phyloP scores from a whole-genome alignment of 2,888 invertebrate genomes.

The Dorcus hopei region DNA sequence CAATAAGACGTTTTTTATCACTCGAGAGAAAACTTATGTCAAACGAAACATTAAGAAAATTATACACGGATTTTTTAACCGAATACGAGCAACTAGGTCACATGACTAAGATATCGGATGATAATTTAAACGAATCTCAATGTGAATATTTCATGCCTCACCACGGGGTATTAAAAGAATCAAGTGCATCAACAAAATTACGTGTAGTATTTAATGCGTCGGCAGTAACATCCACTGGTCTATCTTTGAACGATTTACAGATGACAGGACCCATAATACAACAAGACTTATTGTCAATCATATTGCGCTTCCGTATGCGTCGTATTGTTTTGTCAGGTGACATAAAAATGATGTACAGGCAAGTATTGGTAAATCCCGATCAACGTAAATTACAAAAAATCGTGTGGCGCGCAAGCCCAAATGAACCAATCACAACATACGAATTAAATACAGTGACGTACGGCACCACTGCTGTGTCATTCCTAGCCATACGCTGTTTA shows the following conservation, averaged over 20 bases:
- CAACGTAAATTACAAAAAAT: slow-evolving; percentile 27
- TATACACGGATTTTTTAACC: slow-evolving; percentile 1
- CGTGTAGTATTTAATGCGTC: slow-evolving; percentile 4
- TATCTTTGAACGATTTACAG: slow-evolving; percentile 6
- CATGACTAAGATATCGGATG: background rate
- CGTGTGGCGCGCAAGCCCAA: slow-evolving; percentile 23
- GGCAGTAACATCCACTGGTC: background rate
- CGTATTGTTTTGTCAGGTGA: slow-evolving; percentile 5
- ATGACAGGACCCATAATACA: too few relatives aligned
- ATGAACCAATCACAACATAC: slow-evolving; percentile 16
- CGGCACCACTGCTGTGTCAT: slow-evolving; percentile 25
- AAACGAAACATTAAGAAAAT: background rate
- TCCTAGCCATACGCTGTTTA: slow-evolving; percentile 22
- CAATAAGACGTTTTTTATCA: slow-evolving; percentile 1
- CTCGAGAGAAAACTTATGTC: background rate
- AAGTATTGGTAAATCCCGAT: slow-evolving; percentile 25
- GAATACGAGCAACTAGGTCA: background rate
- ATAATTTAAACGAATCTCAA: background rate
- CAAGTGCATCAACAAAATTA: slow-evolving; percentile 1
- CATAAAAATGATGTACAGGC: slow-evolving; percentile 27
- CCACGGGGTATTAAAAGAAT: slow-evolving; percentile 3
- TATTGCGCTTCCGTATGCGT: slow-evolving; percentile 4
- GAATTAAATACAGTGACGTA: slow-evolving; percentile 25
- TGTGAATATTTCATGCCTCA: background rate
- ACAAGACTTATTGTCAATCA: slow-evolving; percentile 4